These are phyloP conservation scores for Tragelaphus scriptus DNA, from an alignment of 2,113 vertebrate genomes.

Conservation along the genomic window DNA sequence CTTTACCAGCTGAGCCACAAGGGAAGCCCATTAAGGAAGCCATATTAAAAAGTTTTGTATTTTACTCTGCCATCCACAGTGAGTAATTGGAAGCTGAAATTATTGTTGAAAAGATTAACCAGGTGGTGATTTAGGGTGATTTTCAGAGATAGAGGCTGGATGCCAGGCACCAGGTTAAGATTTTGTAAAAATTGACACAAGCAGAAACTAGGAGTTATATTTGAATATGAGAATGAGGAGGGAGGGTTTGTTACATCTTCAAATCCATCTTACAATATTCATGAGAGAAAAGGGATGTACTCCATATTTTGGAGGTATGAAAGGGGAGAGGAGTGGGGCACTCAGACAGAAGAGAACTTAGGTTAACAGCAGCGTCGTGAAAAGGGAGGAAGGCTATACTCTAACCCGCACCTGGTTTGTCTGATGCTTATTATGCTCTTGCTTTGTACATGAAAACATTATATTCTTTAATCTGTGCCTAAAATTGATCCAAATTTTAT, in stretches of 20 bases:
- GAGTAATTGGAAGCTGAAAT: not conserved
- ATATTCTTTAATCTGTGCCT: not conserved
- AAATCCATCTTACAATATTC: not conserved
- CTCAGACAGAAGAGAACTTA: not conserved
- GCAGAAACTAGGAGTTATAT: not conserved
- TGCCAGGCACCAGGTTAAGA: not conserved
- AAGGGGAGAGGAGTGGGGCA: not conserved
- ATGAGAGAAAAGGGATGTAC: not conserved
- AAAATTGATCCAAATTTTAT: not conserved
- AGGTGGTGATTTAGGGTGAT: not conserved
- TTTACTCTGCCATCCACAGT: not conserved
- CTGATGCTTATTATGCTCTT: not conserved
- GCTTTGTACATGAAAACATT: not conserved
- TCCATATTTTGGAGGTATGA: not conserved
- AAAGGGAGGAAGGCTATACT: not conserved
- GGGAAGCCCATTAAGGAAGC: not conserved
- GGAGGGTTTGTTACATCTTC: not conserved
- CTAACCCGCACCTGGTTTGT: not conserved
- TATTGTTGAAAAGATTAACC: not conserved
- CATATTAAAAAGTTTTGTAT: not conserved
- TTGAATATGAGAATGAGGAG: not conserved
- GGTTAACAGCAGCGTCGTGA: accelerated
- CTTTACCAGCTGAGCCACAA: not conserved
- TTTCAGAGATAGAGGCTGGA: not conserved
- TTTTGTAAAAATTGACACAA: not conserved